Conservation (phyloP, 2,113 vertebrate genomes). For the Brachyistius frenatus region DNA sequence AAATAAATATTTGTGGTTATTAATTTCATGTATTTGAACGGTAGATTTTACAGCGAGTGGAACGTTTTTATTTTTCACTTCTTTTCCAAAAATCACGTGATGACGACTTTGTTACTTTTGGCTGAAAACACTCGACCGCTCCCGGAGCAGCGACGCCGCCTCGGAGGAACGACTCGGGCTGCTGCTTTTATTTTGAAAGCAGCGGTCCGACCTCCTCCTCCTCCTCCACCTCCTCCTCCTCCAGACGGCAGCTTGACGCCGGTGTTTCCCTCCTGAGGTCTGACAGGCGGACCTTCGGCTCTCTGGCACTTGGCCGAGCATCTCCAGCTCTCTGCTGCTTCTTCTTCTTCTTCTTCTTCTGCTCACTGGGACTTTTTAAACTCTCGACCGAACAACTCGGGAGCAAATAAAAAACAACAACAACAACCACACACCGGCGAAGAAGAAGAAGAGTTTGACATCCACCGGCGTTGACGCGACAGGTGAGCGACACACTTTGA, state of each 20-base stretch:
- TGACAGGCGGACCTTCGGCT: slow-evolving; percentile 36
- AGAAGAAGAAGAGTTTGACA: slow-evolving; percentile 26
- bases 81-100: too few species aligned
- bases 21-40: too few species aligned
- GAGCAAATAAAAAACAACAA: slow-evolving; percentile 13
- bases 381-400: slow-evolving; percentile 1
- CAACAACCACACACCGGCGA: background rate
- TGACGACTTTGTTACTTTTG: too few species aligned
- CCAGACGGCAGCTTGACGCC: slow-evolving; percentile 11
- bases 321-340: slow-evolving; percentile 40
- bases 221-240: background rate
- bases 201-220: background rate
- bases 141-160: background rate
- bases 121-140: too few species aligned
- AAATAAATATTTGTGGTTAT: too few species aligned
- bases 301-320: slow-evolving; percentile 35
- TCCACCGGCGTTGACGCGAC: background rate
- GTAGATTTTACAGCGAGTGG: too few species aligned
- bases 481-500: slow-evolving; percentile 25
- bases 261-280: slow-evolving; percentile 16
- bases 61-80: too few species aligned
- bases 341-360: slow-evolving; percentile 20
- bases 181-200: slow-evolving; percentile 68
- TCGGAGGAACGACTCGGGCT: background rate
- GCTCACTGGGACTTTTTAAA: slow-evolving; percentile 54